phyloP scores from a whole-genome alignment of 1,140 invertebrate genomes.

The Drosophila auraria region DNA sequence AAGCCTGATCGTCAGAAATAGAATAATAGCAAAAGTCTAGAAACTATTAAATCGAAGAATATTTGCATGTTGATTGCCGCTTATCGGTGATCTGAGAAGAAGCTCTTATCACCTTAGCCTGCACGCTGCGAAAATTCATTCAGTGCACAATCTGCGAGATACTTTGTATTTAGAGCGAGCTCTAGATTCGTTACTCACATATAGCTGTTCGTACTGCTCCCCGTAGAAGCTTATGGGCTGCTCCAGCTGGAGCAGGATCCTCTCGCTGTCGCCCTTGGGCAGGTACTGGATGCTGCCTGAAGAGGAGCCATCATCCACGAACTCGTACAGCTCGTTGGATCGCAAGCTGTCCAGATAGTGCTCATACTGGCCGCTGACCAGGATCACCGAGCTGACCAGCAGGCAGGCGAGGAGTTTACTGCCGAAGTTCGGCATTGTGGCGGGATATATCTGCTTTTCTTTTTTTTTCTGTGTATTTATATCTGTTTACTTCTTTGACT shows the following conservation, averaged over 20 bases:
- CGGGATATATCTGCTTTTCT: slow-evolving; percentile 14
- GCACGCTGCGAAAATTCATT: slow-evolving; percentile 57
- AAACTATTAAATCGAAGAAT: slow-evolving; percentile 47
- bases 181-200: slow-evolving; percentile 88
- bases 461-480: slow-evolving; percentile 2
- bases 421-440: slow-evolving; percentile 57
- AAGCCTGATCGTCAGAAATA: slow-evolving; percentile 36
- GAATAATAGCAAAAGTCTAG: slow-evolving; percentile 9
- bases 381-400: slow-evolving; percentile 39
- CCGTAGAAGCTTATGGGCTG: slow-evolving; percentile 91
- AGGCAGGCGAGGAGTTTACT: slow-evolving; percentile 52
- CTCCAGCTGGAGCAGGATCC: slow-evolving; percentile 85
- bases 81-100: slow-evolving; percentile 40
- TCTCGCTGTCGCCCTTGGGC: slow-evolving; percentile 83
- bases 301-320: slow-evolving; percentile 23
- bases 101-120: slow-evolving; percentile 22
- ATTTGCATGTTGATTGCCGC: slow-evolving; percentile 56
- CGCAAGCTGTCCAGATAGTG: slow-evolving; percentile 71
- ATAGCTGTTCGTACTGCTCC: slow-evolving; percentile 89
- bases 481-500: slow-evolving; percentile 29
- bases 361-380: slow-evolving; percentile 60
- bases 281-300: slow-evolving; percentile 60
- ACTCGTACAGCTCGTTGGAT: slow-evolving; percentile 74
- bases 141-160: slow-evolving; percentile 42
- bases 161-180: slow-evolving; percentile 20